Evolutionary conservation across 2,113 vertebrate species (phyloP), one percentile per base, ranked within the genome.

Genomic region (Tyto alba): DNA sequence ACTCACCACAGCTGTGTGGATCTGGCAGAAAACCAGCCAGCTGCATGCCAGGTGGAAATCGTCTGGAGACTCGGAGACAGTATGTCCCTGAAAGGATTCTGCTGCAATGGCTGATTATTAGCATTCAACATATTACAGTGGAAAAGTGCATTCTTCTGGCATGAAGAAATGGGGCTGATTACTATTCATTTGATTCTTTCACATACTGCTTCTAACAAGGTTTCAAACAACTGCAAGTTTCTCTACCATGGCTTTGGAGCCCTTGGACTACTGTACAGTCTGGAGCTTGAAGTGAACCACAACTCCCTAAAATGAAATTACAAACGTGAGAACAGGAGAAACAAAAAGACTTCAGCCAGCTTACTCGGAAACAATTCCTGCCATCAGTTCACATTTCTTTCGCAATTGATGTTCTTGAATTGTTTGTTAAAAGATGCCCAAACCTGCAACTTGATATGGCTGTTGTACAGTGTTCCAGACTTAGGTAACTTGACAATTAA

Each of bases 91-190:
- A 4, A 43, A 53, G 23, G n/a, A 30, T 34, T 20, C 19, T 32
- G 56, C 78, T 63, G 74, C 62, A 18, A 1, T 10, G 26, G 56
- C 43, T 21, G 25, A 5, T 52, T 18, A 7, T 14, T 26, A 41
- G 21, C 10, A 3, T 40, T 62, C 23, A 4, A 7, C 1, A 2
- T 5, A 5, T 43, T 36, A 9, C n/a, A 25, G 38, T 3, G 1
- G 10, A 2, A 1, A 36, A 27, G 1, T 1, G 29, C 0, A 0
- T 2, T 23, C 1, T 69, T 45, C 11, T 38, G 67, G 13, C 36
- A 21, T 6, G 32, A 80, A 12, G 68, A 69, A 30, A 10, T 7
- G 1, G 2, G 47, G 16, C 40, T 8, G 21, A 22, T 3, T 5
- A 9, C 25, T 5, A 0, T 17, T 15, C 6, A 2, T 38, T 48